Evolutionary conservation across 1,140 invertebrate genomes (phyloP).

Genomic region (Calosoma granatense): DNA sequence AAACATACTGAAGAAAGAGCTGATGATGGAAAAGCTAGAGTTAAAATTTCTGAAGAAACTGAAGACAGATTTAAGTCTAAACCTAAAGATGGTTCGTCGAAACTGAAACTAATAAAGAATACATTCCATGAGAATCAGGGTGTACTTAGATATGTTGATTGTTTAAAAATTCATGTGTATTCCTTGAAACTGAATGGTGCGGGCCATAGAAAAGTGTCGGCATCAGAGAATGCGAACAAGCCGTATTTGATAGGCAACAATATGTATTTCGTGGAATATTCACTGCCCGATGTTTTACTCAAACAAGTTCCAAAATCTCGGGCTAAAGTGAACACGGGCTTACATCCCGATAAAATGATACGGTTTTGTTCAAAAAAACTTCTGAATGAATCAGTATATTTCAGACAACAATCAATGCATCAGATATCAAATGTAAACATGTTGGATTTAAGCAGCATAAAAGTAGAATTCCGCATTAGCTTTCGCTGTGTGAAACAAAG

Average conservation of each 20-base stretch:
- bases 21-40: too few relatives aligned
- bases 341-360: conserved; percentile 21
- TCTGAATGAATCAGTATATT: conserved; percentile 18
- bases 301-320: conserved; percentile 17
- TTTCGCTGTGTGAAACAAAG: conserved; percentile 26
- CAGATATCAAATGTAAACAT: conserved; percentile 22
- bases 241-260: conserved; percentile 18
- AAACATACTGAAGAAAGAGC: too few relatives aligned
- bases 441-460: conserved; percentile 21
- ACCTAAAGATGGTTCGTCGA: not conserved
- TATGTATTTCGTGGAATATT: conserved; percentile 31
- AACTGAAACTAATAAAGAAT: not conserved
- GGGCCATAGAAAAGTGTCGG: conserved; percentile 23
- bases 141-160: conserved; percentile 26
- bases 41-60: too few relatives aligned
- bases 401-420: conserved; percentile 27
- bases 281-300: conserved; percentile 22
- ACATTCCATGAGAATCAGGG: not conserved
- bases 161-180: conserved; percentile 24
- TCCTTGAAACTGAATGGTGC: conserved; percentile 25
- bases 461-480: conserved; percentile 25
- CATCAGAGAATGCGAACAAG: conserved; percentile 15
- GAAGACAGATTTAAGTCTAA: not conserved
- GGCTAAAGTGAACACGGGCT: conserved; percentile 25
- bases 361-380: conserved; percentile 26